phyloP scores from a whole-genome alignment of 2,888 invertebrate species.

The Hetaerina titia region DNA sequence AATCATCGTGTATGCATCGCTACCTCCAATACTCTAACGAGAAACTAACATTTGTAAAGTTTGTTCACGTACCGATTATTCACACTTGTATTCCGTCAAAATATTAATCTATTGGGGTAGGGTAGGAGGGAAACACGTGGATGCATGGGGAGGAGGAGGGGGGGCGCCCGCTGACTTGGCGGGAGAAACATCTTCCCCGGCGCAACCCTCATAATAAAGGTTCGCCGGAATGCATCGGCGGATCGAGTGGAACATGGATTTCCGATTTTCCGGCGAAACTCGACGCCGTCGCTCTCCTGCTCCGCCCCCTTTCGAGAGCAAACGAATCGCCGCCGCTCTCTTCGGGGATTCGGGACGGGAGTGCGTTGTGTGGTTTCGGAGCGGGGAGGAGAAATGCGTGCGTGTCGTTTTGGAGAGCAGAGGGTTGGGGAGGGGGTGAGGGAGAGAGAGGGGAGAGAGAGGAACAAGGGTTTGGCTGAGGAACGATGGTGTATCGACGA shows the following conservation, averaged over 20 bases:
- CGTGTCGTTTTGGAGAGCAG: background rate
- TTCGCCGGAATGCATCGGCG: background rate
- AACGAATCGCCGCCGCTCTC: background rate
- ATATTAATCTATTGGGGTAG: no score
- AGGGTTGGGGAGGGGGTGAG: no score
- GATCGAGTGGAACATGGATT: background rate
- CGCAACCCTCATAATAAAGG: background rate
- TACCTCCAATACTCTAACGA: no score
- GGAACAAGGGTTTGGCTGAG: background rate
- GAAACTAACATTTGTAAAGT: no score
- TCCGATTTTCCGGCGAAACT: background rate
- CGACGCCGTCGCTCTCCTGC: background rate
- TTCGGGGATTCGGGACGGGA: background rate
- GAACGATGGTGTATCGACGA: no score
- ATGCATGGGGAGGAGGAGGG: no score
- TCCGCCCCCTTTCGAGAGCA: no score
- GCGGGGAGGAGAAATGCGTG: background rate
- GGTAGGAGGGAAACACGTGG: no score
- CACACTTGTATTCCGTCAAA: no score
- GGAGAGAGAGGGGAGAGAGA: background rate
- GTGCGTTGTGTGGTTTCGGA: no score
- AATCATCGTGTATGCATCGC: no score
- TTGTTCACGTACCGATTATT: no score
- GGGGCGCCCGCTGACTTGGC: background rate
- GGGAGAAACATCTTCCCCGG: background rate